These are phyloP conservation scores for Burhinus oedicnemus DNA, from an alignment of 2,113 vertebrate species.

Conservation along the genomic window DNA sequence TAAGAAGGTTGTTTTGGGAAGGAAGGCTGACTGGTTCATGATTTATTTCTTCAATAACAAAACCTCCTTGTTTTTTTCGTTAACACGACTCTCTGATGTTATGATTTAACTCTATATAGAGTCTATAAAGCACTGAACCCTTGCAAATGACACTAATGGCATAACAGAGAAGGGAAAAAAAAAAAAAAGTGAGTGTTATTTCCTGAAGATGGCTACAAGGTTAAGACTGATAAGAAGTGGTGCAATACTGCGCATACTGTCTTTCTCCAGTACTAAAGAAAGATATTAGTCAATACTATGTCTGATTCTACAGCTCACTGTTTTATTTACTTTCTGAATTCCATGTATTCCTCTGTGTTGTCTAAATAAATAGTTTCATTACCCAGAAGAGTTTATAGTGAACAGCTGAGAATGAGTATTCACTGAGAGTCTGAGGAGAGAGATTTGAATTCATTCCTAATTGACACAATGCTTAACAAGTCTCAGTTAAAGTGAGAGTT, in stretches of 20 bases:
- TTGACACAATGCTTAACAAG: constrained; percentile 1
- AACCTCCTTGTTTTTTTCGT: background rate
- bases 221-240: background rate
- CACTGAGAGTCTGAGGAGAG: background rate
- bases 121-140: background rate
- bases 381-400: background rate
- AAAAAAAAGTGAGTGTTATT: background rate
- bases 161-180: background rate
- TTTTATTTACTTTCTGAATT: constrained; percentile 27
- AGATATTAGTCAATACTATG: background rate
- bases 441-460: constrained; percentile 30
- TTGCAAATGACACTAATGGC: background rate
- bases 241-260: background rate
- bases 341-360: background rate
- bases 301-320: background rate
- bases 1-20: background rate
- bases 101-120: background rate
- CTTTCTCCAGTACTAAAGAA: background rate
- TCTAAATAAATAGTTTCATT: constrained; percentile 31
- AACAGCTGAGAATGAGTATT: background rate
- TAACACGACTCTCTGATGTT: background rate
- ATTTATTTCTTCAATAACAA: background rate
- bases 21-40: background rate
- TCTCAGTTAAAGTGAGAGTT: background rate
- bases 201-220: background rate